Evolutionary conservation across 2,797 vertebrate species (phyloP).

Genomic region (Molossus alvarezi): DNA sequence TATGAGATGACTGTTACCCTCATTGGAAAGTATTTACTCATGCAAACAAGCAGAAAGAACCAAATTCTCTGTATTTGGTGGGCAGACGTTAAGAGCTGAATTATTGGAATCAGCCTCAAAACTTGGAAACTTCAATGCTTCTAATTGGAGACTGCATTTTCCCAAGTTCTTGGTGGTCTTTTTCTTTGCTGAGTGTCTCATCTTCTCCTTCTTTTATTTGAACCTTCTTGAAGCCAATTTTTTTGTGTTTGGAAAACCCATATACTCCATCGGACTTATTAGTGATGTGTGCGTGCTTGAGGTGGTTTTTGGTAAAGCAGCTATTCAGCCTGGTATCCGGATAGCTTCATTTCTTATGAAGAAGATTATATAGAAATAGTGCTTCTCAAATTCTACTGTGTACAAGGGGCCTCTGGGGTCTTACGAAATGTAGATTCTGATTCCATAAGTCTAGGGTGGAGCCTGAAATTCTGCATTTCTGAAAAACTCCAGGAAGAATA

Average conservation of each 20-base stretch:
- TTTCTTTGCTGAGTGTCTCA: slow-evolving; percentile 47
- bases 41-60: slow-evolving; percentile 54
- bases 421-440: background rate
- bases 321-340: background rate
- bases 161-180: slow-evolving; percentile 72
- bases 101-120: slow-evolving; percentile 72
- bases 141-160: slow-evolving; percentile 65
- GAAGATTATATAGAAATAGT: background rate
- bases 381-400: background rate
- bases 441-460: background rate
- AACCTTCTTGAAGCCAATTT: slow-evolving; percentile 16
- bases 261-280: background rate
- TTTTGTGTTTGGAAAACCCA: slow-evolving; percentile 55
- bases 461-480: slow-evolving; percentile 29
- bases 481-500: background rate
- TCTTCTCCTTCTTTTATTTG: slow-evolving; percentile 66
- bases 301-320: slow-evolving; percentile 57
- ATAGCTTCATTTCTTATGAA: background rate
- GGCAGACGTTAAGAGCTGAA: slow-evolving; percentile 55
- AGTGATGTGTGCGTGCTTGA: background rate
- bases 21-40: slow-evolving; percentile 52
- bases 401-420: background rate
- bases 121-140: slow-evolving; percentile 70
- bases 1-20: slow-evolving; percentile 24
- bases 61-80: slow-evolving; percentile 62